Percentiles rank a stretch among this genome's conserved stretches.
These are phyloP conservation scores for Sceloporus tristichus DNA, from an alignment of 2,113 vertebrate species.

Conservation along the genomic window DNA sequence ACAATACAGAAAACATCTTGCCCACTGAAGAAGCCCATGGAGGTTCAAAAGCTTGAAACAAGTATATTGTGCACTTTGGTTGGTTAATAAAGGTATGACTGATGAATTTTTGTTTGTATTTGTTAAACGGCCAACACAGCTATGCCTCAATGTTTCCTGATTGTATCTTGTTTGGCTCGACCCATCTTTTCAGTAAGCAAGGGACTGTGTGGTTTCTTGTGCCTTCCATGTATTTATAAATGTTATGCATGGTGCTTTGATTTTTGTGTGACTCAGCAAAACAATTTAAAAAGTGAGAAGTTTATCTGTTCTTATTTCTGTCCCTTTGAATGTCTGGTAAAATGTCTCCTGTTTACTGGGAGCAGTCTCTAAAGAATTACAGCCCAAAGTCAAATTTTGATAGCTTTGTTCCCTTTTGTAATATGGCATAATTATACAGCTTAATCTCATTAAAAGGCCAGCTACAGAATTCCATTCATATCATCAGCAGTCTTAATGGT, in stretches of 20 bases:
- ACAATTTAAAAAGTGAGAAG: slow-evolving; percentile 33
- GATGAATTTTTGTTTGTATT: too few relatives aligned
- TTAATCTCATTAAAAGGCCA: slow-evolving; percentile 53
- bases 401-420: slow-evolving; percentile 58
- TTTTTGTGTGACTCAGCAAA: background rate
- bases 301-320: slow-evolving; percentile 2
- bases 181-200: background rate
- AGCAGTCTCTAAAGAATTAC: slow-evolving; percentile 57
- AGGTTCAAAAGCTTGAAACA: too few relatives aligned
- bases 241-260: slow-evolving; percentile 1
- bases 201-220: background rate
- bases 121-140: too few relatives aligned
- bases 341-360: slow-evolving; percentile 54
- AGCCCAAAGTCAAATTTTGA: slow-evolving; percentile 67
- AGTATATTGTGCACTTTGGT: too few relatives aligned
- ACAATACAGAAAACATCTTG: too few relatives aligned
- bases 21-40: too few relatives aligned
- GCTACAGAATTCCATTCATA: slow-evolving; percentile 39
- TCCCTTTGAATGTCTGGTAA: slow-evolving; percentile 25
- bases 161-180: background rate
- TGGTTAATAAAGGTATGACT: too few relatives aligned
- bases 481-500: background rate
- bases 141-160: too few relatives aligned
- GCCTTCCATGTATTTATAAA: background rate
- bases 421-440: background rate